Percentiles rank a stretch among this genome's conserved stretches.
phyloP scores from a whole-genome alignment of 2,888 invertebrate genomes.

The Caenorhabditis macrosperma region DNA sequence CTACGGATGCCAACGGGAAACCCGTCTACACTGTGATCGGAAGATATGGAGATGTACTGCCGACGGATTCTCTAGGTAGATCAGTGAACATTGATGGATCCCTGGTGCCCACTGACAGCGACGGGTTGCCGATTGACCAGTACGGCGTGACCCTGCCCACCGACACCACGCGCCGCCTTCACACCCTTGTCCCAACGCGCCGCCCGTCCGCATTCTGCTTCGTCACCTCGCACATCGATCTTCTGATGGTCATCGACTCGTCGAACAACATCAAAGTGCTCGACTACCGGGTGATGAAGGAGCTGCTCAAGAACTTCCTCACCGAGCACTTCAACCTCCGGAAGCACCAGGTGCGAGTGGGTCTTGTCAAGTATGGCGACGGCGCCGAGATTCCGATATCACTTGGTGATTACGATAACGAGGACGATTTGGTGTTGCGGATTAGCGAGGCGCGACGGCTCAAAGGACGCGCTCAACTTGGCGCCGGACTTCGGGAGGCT shows the following conservation, averaged over 20 bases:
- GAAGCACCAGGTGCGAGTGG: constrained; percentile 75
- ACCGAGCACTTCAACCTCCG: constrained; percentile 76
- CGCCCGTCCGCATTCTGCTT: constrained; percentile 66
- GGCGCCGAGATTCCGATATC: constrained; percentile 76
- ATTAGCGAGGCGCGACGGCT: constrained; percentile 76
- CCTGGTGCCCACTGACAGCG: constrained; percentile 58
- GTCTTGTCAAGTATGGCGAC: constrained; percentile 78
- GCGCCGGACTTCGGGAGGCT: constrained; percentile 75
- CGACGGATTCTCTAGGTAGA: constrained; percentile 60
- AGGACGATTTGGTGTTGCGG: constrained; percentile 71
- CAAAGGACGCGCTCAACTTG: constrained; percentile 75
- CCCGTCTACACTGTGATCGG: constrained; percentile 62
- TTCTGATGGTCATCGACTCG: constrained; percentile 77
- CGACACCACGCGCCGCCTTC: constrained; percentile 54
- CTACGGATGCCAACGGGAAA: constrained; percentile 49
- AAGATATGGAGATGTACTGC: constrained; percentile 60
- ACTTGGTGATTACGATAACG: constrained; percentile 76
- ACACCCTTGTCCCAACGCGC: constrained; percentile 56
- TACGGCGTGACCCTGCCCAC: constrained; percentile 63
- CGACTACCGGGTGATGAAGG: constrained; percentile 79
- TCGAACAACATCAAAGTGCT: constrained; percentile 77
- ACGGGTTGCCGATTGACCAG: constrained; percentile 62
- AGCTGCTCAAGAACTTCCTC: constrained; percentile 76
- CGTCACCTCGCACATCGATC: constrained; percentile 73
- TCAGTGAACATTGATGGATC: constrained; percentile 59